Evolutionary conservation across 2,888 invertebrate species (phyloP).

Genomic region (Archaeoteleia sp.): DNA sequence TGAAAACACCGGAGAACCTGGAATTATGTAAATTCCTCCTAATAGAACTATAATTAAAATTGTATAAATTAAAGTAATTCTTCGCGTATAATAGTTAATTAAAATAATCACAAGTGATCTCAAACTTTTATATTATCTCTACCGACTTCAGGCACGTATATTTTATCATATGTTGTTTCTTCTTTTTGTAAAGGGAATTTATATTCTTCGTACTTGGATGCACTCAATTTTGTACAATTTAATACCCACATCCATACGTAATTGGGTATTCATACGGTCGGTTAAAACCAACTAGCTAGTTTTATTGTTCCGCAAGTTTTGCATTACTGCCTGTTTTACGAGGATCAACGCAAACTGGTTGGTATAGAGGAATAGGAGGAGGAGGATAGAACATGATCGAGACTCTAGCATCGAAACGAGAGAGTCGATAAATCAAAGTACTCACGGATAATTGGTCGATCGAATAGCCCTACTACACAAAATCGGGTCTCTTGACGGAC

Average conservation of each 20-base stretch:
- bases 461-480: constrained; percentile 39
- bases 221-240: too few relatives aligned
- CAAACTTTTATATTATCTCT: too few relatives aligned
- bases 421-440: constrained; percentile 57
- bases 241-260: constrained; percentile 20
- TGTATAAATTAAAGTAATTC: too few relatives aligned
- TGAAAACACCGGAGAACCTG: too few relatives aligned
- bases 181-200: too few relatives aligned
- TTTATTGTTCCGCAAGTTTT: constrained; percentile 36
- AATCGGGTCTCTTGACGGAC: constrained; percentile 31
- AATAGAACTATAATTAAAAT: too few relatives aligned
- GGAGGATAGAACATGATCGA: constrained; percentile 31
- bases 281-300: constrained; percentile 26
- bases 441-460: constrained; percentile 58
- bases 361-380: constrained; percentile 15
- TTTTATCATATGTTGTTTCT: too few relatives aligned
- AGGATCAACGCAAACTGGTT: constrained; percentile 22
- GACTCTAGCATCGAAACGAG: constrained; percentile 30
- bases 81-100: too few relatives aligned
- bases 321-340: constrained; percentile 20
- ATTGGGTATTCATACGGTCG: constrained; percentile 30
- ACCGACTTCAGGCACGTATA: too few relatives aligned
- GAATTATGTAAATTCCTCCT: too few relatives aligned
- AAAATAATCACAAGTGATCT: too few relatives aligned
- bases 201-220: too few relatives aligned